Evolutionary conservation across 2,888 invertebrate species (phyloP), one percentile per base, ranked within the genome.

Genomic region (Autographa gamma): DNA sequence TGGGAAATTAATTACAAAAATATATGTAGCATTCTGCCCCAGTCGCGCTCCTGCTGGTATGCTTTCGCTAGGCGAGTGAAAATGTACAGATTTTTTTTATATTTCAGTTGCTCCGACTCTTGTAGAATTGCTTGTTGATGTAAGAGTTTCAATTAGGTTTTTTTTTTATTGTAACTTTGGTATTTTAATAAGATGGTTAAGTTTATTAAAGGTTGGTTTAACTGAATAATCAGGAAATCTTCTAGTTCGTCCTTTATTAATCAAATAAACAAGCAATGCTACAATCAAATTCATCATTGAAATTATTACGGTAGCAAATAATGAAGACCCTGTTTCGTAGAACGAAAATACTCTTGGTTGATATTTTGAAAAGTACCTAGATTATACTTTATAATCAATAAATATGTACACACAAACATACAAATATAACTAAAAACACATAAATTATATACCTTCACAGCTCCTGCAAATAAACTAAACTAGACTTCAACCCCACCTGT

Each of bases 1-100:
- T 87, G 91, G 91, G 91, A 91, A 91, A 91, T 91, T 91, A 89
- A 91, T 91, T 89, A 90, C 86, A 85, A 88, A 88, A 87, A 88
- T 87, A 85, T 83, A 84, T 86, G 83, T 83, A 81, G 81, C 76
- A 63, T 81, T 82, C 73, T 74, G 75, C 61, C 34, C 60, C 71
- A 16, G 66, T 67, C 63, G 64, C 71, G 41, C 70, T 54, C 41
- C 70, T 41, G 54, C 63, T 54, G 61, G 63, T 81, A 69, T 74
- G 69, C 70, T 75, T 67, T 73, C 73, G 66, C 73, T 72, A 48
- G 65, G 56, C 58, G 52, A 48, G 61, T 68, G 66, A 74, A 75
- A 83, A 71, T 75, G 81, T 79, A 52, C 78, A 82, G 74, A 73
- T 77, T 79, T 79, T 69, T 69, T 68, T 58, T 70, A 58, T 65